phyloP scores from a whole-genome alignment of 2,888 invertebrate genomes.

The Meteorus colon region DNA sequence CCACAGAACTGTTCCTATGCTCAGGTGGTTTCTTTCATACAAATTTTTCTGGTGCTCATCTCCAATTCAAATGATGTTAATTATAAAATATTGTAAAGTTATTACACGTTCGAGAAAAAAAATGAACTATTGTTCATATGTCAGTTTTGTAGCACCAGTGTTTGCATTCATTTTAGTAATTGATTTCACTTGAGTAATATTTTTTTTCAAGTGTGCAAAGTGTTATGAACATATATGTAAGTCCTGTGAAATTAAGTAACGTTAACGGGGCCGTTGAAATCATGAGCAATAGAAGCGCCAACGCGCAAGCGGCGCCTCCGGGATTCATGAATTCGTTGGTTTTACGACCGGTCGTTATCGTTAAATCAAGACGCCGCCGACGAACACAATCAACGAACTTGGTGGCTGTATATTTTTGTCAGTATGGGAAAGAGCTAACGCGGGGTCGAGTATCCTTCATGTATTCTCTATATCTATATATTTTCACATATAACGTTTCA shows the following conservation, averaged over 20 bases:
- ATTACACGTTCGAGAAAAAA: too few relatives aligned
- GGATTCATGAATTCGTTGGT: conserved; percentile 36
- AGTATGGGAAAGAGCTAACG: conserved; percentile 20
- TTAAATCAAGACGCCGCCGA: conserved; percentile 35
- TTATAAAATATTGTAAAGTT: too few relatives aligned
- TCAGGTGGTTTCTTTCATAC: too few relatives aligned
- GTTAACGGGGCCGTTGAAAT: conserved; percentile 22
- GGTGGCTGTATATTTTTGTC: conserved; percentile 33
- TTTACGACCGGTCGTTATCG: conserved; percentile 35
- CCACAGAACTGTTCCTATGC: too few relatives aligned
- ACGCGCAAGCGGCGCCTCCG: conserved; percentile 35
- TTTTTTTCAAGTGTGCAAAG: background rate
- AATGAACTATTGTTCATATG: too few relatives aligned
- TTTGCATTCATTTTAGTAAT: background rate
- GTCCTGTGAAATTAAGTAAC: conserved; percentile 20
- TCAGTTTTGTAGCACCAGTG: background rate
- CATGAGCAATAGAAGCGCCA: conserved; percentile 26
- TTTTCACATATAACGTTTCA: conserved; percentile 16
- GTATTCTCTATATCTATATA: conserved; percentile 1
- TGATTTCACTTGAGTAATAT: background rate
- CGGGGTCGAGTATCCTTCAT: background rate
- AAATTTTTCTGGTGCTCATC: too few relatives aligned
- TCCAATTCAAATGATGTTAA: too few relatives aligned
- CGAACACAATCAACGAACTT: conserved; percentile 32
- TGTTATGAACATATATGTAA: background rate